phyloP scores from a whole-genome alignment of 2,888 invertebrate genomes.

The Leucophenga montana region DNA sequence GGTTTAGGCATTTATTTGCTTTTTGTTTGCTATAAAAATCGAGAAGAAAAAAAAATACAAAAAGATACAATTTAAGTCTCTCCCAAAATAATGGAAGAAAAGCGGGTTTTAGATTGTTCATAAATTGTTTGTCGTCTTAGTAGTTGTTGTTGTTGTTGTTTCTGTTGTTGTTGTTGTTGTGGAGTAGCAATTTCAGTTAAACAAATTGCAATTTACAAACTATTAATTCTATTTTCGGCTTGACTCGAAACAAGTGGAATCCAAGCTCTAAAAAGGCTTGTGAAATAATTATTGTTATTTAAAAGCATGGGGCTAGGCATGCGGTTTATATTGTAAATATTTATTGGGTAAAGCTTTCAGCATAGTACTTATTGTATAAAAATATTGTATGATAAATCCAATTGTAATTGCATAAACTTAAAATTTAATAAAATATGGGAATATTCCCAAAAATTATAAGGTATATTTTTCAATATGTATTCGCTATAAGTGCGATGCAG shows the following conservation, averaged over 20 bases:
- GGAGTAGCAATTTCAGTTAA: slow-evolving; percentile 19
- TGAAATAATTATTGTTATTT: slow-evolving; percentile 10
- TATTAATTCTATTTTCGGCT: slow-evolving; percentile 20
- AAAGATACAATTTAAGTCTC: too few species aligned
- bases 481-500: too few species aligned
- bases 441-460: too few species aligned
- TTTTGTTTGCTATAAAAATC: slow-evolving; percentile 13
- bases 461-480: too few species aligned
- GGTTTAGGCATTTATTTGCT: slow-evolving; percentile 17
- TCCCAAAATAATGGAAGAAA: background rate
- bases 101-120: slow-evolving; percentile 8
- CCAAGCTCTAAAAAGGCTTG: background rate
- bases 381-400: too few species aligned
- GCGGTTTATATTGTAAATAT: too few species aligned
- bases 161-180: background rate
- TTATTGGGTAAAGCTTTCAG: too few species aligned
- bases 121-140: slow-evolving; percentile 1
- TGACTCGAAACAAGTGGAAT: slow-evolving; percentile 3
- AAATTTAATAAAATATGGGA: too few species aligned
- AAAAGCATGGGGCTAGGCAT: too few species aligned
- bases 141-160: slow-evolving; percentile 1
- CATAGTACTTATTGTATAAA: too few species aligned
- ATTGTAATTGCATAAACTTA: too few species aligned
- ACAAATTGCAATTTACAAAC: slow-evolving; percentile 29
- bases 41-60: background rate